Percentiles rank a stretch among this genome's conserved stretches.
phyloP scores from a whole-genome alignment of 2,113 vertebrate genomes.

The Archilochus colubris region DNA sequence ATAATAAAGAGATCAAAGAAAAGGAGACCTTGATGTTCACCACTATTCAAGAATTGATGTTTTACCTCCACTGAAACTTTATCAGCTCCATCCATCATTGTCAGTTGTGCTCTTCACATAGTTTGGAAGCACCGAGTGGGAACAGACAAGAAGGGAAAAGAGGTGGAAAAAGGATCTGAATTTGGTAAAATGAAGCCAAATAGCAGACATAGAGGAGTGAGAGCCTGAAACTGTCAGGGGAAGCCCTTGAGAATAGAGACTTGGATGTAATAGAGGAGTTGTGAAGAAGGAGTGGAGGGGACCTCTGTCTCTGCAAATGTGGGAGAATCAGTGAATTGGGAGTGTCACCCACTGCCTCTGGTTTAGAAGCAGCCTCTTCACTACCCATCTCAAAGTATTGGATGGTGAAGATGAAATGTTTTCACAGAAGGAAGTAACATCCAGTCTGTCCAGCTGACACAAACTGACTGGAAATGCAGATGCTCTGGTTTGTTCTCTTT shows the following conservation, averaged over 20 bases:
- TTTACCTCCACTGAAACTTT: background rate
- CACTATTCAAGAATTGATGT: background rate
- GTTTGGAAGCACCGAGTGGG: background rate
- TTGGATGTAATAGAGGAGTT: background rate
- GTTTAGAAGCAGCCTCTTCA: background rate
- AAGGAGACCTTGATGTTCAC: background rate
- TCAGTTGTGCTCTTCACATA: background rate
- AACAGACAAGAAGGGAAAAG: background rate
- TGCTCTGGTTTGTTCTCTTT: background rate
- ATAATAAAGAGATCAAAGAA: background rate
- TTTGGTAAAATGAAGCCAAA: background rate
- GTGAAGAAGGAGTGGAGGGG: background rate
- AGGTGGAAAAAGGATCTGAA: accelerated
- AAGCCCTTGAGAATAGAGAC: background rate
- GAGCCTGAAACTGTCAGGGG: background rate
- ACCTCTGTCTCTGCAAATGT: background rate
- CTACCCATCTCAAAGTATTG: background rate
- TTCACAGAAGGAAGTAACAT: background rate
- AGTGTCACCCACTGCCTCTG: background rate
- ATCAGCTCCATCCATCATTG: background rate
- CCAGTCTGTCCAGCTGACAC: background rate
- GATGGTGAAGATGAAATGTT: background rate
- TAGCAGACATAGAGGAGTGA: background rate
- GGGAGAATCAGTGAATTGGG: background rate
- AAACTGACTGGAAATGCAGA: background rate